phyloP scores from a whole-genome alignment of 1,140 invertebrate species.

The Acromyrmex charruanus region DNA sequence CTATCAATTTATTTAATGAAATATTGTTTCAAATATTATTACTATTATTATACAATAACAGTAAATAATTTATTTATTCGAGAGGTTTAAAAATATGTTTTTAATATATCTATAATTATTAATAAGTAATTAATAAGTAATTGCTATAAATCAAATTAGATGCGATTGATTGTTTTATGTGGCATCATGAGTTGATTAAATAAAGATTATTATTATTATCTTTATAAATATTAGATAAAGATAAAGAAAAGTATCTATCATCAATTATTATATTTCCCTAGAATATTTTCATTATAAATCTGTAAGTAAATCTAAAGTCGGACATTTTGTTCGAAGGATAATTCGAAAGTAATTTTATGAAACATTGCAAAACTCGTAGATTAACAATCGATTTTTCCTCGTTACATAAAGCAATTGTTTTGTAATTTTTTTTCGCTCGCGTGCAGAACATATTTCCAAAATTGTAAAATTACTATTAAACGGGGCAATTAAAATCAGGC shows the following conservation, averaged over 20 bases:
- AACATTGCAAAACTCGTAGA: neutral
- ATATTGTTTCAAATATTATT: neutral
- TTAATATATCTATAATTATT: slow-evolving; percentile 3
- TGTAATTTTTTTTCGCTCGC: neutral
- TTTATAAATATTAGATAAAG: neutral
- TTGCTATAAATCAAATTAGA: neutral
- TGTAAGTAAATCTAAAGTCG: neutral
- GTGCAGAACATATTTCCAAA: neutral
- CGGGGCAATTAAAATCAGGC: slow-evolving; percentile 57
- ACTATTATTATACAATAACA: neutral
- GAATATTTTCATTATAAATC: neutral
- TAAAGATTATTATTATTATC: too few relatives aligned
- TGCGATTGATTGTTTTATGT: neutral
- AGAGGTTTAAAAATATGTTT: neutral
- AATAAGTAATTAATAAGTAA: neutral
- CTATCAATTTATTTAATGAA: slow-evolving; percentile 45
- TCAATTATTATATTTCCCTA: neutral
- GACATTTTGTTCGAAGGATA: neutral
- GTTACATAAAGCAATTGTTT: neutral
- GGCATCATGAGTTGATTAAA: too few relatives aligned
- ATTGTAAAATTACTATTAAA: slow-evolving; percentile 64
- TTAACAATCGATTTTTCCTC: neutral
- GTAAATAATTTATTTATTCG: slow-evolving; percentile 6
- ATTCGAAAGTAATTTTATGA: neutral
- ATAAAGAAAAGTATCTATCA: neutral